phyloP scores from a whole-genome alignment of 2,888 invertebrate species.

The Calephelis perditalis region DNA sequence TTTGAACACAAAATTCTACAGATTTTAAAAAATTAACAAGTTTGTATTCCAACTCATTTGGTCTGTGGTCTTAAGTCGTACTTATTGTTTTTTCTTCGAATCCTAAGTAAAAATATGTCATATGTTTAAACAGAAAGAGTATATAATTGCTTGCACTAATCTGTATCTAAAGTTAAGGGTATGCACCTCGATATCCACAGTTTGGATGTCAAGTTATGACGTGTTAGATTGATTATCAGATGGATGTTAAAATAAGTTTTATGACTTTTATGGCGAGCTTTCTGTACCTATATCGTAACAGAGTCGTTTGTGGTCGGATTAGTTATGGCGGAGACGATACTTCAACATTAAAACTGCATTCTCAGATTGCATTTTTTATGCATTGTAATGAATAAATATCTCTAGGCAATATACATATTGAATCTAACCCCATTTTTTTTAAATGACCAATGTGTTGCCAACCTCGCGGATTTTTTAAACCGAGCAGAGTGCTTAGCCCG shows the following conservation, averaged over 20 bases:
- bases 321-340: conserved; percentile 28
- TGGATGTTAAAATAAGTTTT: conserved; percentile 79
- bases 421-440: too few relatives aligned
- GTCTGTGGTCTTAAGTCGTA: conserved; percentile 48
- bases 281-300: conserved; percentile 60
- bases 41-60: conserved; percentile 72
- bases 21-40: conserved; percentile 75
- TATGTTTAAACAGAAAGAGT: conserved; percentile 33
- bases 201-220: conserved; percentile 78
- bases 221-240: conserved; percentile 79
- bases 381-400: too few relatives aligned
- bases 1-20: conserved; percentile 46
- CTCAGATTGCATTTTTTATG: conserved; percentile 14
- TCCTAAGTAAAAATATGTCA: conserved; percentile 31
- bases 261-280: conserved; percentile 71
- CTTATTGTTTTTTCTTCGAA: conserved; percentile 36
- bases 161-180: conserved; percentile 51
- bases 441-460: too few relatives aligned
- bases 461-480: too few relatives aligned
- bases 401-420: too few relatives aligned
- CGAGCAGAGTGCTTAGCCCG: too few relatives aligned
- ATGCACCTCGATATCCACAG: conserved; percentile 35
- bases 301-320: conserved; percentile 57
- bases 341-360: conserved; percentile 14
- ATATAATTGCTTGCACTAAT: conserved; percentile 32